Evolutionary conservation across 2,113 vertebrate species (phyloP).

Genomic region (Sapajus apella): DNA sequence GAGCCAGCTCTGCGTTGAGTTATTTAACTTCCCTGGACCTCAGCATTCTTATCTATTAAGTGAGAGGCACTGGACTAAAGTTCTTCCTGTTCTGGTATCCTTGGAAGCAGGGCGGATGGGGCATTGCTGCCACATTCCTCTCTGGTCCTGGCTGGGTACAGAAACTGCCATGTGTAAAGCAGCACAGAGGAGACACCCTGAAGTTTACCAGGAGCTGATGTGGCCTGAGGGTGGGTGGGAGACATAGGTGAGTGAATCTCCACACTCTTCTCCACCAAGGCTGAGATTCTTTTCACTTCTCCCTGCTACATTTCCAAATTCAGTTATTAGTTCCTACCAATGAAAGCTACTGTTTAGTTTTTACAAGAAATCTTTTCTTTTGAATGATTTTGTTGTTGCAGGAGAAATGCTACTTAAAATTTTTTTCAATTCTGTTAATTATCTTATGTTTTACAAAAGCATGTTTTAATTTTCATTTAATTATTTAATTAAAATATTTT

Average conservation of each 20-base stretch:
- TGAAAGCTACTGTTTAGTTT: not conserved
- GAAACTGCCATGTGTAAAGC: too few relatives aligned
- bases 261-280: rapidly evolving
- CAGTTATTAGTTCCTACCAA: not conserved
- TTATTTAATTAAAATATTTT: not conserved
- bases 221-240: too few relatives aligned
- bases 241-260: not conserved
- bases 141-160: not conserved
- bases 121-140: not conserved
- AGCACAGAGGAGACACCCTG: rapidly evolving
- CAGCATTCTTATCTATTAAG: not conserved
- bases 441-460: not conserved
- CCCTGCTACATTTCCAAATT: not conserved
- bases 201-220: not conserved
- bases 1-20: not conserved
- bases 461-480: not conserved
- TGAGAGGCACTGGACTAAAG: not conserved
- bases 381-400: not conserved
- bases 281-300: not conserved
- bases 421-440: not conserved
- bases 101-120: not conserved
- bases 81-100: not conserved
- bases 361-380: not conserved
- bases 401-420: not conserved
- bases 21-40: not conserved